These are phyloP conservation scores for Parnassius mnemosyne DNA, from an alignment of 2,888 invertebrate species.

Conservation along the genomic window DNA sequence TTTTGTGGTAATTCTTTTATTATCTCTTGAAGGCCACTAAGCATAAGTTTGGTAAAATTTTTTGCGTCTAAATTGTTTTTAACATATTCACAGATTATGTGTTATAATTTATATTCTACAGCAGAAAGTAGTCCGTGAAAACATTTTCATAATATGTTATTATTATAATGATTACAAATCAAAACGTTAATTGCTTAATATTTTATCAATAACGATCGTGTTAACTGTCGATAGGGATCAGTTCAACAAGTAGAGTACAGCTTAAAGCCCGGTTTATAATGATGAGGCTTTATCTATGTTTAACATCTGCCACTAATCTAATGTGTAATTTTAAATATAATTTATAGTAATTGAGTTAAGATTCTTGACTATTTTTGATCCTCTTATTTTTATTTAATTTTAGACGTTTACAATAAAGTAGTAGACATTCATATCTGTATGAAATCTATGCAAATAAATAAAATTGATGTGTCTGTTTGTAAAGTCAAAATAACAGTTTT, in stretches of 20 bases:
- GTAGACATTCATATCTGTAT: too few species aligned
- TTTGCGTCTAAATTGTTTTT: too few species aligned
- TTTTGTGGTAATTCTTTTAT: too few species aligned
- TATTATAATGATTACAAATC: conserved; percentile 6
- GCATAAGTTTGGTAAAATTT: too few species aligned
- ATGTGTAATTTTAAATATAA: neutral
- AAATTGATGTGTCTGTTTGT: too few species aligned
- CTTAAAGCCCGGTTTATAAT: neutral
- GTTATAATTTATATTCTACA: too few species aligned
- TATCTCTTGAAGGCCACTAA: too few species aligned
- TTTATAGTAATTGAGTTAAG: neutral
- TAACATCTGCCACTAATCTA: neutral
- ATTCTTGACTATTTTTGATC: neutral
- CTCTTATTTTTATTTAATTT: neutral
- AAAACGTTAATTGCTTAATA: neutral
- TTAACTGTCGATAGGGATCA: neutral
- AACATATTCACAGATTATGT: too few species aligned
- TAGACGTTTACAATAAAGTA: too few species aligned
- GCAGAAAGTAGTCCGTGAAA: neutral
- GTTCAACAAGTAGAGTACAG: neutral
- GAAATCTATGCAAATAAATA: too few species aligned
- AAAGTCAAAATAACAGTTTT: too few species aligned
- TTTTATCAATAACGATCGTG: neutral
- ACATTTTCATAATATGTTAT: neutral
- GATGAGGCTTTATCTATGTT: neutral